Evolutionary conservation across 2,888 invertebrate genomes (phyloP), one percentile per base, ranked within the genome.

Genomic region (Oligia fasciuncula): DNA sequence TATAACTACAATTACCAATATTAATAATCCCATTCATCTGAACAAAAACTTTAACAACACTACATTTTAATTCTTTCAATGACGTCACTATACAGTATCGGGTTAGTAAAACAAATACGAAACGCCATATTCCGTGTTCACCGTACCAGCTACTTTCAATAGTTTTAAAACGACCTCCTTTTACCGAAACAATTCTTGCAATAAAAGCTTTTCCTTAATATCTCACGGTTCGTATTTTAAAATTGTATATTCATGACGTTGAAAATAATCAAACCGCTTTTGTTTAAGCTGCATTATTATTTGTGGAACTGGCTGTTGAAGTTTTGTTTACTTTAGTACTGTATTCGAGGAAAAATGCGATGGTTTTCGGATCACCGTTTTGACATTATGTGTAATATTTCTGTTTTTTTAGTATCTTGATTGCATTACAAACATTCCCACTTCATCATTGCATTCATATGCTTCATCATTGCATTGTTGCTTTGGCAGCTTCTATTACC

Each of bases 281-380:
- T 85, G 77, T 85, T 83, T 69, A 82, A 79, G 73, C 77, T 73
- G 77, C 63, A 85, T 84, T 90, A 88, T 90, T 90, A 81, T 86
- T 72, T 78, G 79, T 79, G 80, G 87, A 60, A 77, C 68, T 78
- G 67, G 69, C 57, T 79, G 76, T 72, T 74, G 57, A 65, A 70
- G 35, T 79, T 75, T 63, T 75, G 62, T 76, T 72, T 72, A 43
- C 57, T 71, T 63, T 71, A n/a, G 40, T n/a, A n/a, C 4, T 57
- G 49, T 80, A 5, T 72, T 13, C 77, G 1, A 75, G 54, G 65
- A 29, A 54, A 62, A 35, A 11, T 3, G 17, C 9, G 62, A 29
- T 68, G 14, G 17, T n/a, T 35, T 57, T 46, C 9, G 23, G n/a
- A 49, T 54, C n/a, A 43, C 11, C 19, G 4, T 65, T 69, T 49